Conservation (phyloP, 2,888 invertebrate genomes). For the Zeuzera pyrina region DNA sequence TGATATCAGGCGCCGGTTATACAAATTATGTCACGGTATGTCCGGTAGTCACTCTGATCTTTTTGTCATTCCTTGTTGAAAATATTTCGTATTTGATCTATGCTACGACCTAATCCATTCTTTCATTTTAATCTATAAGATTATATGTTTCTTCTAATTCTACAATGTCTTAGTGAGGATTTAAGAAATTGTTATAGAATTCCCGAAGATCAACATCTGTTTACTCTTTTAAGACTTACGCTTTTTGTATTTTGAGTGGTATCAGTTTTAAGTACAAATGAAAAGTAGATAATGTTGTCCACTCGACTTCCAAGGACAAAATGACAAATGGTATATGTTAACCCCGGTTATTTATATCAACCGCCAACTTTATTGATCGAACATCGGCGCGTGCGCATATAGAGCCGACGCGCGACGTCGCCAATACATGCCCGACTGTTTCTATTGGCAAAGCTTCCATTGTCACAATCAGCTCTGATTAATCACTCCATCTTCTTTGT, state of each 20-base stretch:
- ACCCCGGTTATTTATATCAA: conserved; percentile 1
- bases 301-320: conserved; percentile 17
- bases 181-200: conserved; percentile 1
- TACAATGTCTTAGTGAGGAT: conserved; percentile 40
- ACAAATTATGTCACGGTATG: conserved; percentile 64
- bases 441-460: conserved; percentile 49
- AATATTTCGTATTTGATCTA: conserved; percentile 41
- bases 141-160: conserved; percentile 21
- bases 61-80: conserved; percentile 36
- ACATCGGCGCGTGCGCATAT: conserved; percentile 39
- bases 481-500: conserved; percentile 31
- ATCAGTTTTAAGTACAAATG: conserved; percentile 9
- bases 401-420: conserved; percentile 18
- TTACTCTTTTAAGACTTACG: no score
- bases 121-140: conserved; percentile 33
- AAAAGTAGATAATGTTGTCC: conserved; percentile 9
- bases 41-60: conserved; percentile 58
- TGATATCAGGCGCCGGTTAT: conserved; percentile 52
- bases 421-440: conserved; percentile 50
- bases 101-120: conserved; percentile 31
- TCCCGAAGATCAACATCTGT: not conserved
- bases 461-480: conserved; percentile 34
- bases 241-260: conserved; percentile 1
- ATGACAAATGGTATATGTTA: conserved; percentile 14
- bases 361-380: conserved; percentile 45